Base-by-base conservation (phyloP, 2,888 invertebrate genomes). In the Nysson spinosus region DNA sequence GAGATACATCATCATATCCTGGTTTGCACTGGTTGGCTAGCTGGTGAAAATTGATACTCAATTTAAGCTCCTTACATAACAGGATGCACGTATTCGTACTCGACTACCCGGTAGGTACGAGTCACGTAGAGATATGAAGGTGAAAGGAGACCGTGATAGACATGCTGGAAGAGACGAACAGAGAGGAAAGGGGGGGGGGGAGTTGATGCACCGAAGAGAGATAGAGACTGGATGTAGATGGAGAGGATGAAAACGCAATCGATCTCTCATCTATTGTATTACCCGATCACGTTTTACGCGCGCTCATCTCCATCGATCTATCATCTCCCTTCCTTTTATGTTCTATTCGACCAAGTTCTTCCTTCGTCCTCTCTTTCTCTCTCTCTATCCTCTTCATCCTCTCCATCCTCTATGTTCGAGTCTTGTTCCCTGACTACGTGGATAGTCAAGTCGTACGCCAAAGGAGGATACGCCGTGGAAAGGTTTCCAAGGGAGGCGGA, bases 1-100 rank as follows among this genome's bases (percentile, higher is more conserved):
- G n/a, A 9, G 9, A 9, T 26, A 9, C 26, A 26, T 9, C n/a
- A n/a, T n/a, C n/a, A n/a, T n/a, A n/a, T n/a, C n/a, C n/a, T 34
- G 34, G 37, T 20, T 30, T 44, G 42, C 39, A 56, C 47, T 63
- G 70, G 34, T 17, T 55, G 60, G 54, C 51, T 56, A 34, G 54
- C 49, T 44, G 49, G 54, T 71, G 82, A 77, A 81, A 81, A 82
- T 81, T 82, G 77, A 80, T 80, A 77, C 76, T 77, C 72, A 67
- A 78, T 77, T 79, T 69, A 49, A 75, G 52, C 69, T 62, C 63
- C 72, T 72, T 72, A 65, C 68, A 67, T 74, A 76, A 76, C 76
- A 77, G 74, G 74, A 74, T 74, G 74, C 76, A 78, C 78, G 76
- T 77, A 76, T 61, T 56, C 66, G 64, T 66, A 55, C 32, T 19